These are phyloP conservation scores for Parauchenoglanis ngamensis DNA, from an alignment of 2,797 vertebrate genomes.

Conservation along the genomic window DNA sequence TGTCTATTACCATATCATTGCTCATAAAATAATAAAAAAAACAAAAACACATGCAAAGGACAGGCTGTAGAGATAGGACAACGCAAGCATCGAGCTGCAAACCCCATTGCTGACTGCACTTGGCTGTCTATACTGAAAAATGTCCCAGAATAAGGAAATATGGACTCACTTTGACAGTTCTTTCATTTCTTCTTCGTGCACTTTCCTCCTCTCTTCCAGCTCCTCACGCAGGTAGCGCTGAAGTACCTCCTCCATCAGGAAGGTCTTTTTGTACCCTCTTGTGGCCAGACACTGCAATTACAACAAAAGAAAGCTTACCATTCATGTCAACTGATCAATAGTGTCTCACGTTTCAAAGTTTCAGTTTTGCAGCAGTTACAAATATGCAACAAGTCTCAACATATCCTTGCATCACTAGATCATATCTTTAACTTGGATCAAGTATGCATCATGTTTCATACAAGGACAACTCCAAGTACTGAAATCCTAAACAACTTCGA, in stretches of 20 bases:
- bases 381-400: background rate
- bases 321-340: background rate
- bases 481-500: background rate
- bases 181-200: conserved; percentile 91
- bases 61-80: background rate
- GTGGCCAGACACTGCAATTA: conserved; percentile 83
- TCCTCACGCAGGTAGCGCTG: conserved; percentile 85
- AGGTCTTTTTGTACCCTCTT: conserved; percentile 86
- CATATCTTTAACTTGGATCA: background rate
- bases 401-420: background rate
- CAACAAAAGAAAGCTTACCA: background rate
- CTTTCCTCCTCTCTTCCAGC: conserved; percentile 86
- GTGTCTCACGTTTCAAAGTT: background rate
- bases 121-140: background rate
- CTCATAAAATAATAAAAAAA: background rate
- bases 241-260: conserved; percentile 89
- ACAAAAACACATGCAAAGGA: background rate
- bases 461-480: background rate
- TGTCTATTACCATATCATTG: background rate
- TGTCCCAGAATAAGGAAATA: background rate
- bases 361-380: background rate
- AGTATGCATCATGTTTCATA: background rate
- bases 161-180: conserved; percentile 87
- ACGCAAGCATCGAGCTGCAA: background rate
- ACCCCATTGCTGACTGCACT: background rate